Evolutionary conservation across 1,140 invertebrate species (phyloP).

Genomic region (Daktulosphaira vitifoliae): DNA sequence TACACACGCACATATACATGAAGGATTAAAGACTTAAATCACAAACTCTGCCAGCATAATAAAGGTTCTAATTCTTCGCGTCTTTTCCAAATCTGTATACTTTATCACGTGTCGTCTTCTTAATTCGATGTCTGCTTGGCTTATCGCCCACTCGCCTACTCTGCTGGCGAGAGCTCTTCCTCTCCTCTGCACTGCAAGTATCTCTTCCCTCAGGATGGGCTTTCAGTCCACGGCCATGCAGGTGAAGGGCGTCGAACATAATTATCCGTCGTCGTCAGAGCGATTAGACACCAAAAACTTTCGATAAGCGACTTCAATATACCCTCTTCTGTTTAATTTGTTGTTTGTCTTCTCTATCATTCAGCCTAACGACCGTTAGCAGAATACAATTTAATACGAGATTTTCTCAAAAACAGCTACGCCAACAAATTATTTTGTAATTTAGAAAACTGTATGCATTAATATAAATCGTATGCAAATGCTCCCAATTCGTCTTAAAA

Average conservation of each 20-base stretch:
- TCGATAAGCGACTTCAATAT: slow-evolving; percentile 15
- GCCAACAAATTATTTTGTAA: too few relatives aligned
- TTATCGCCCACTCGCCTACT: slow-evolving; percentile 11
- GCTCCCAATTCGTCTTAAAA: background rate
- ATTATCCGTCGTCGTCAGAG: background rate
- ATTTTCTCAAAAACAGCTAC: too few relatives aligned
- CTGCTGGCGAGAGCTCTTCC: background rate
- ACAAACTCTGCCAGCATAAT: slow-evolving; percentile 29
- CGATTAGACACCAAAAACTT: slow-evolving; percentile 14
- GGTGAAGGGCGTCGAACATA: too few relatives aligned
- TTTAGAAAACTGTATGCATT: too few relatives aligned
- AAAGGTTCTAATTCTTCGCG: slow-evolving; percentile 31
- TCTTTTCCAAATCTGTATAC: slow-evolving; percentile 25
- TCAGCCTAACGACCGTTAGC: background rate
- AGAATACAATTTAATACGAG: background rate
- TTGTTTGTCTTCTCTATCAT: background rate
- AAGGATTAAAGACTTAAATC: slow-evolving; percentile 31
- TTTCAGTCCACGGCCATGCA: too few relatives aligned
- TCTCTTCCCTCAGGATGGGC: too few relatives aligned
- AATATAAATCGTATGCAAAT: background rate
- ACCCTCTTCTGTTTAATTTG: background rate
- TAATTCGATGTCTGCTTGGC: slow-evolving; percentile 32
- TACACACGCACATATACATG: background rate
- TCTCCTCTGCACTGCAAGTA: too few relatives aligned
- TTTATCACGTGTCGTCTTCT: slow-evolving; percentile 31